Evolutionary conservation across 2,113 vertebrate species (phyloP).

Genomic region (Oceanites oceanicus): DNA sequence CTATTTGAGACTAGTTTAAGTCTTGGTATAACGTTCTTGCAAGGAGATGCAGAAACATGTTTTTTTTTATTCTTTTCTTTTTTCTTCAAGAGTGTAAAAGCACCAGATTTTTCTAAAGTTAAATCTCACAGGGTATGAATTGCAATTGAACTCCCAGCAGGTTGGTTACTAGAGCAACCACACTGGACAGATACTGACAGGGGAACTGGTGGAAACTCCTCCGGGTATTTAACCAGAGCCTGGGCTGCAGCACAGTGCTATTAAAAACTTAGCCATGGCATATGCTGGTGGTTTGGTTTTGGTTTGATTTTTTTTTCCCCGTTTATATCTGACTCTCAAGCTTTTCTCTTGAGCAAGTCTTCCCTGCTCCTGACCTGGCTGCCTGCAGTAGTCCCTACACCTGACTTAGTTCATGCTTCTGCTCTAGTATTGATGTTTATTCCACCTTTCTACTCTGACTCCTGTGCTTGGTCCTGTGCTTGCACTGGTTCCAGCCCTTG

Average conservation of each 20-base stretch:
- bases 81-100: background rate
- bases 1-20: background rate
- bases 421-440: background rate
- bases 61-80: rapidly evolving
- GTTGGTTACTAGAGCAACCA: background rate
- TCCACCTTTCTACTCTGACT: background rate
- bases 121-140: background rate
- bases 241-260: background rate
- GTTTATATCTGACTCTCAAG: background rate
- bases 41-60: background rate
- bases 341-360: background rate
- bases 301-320: background rate
- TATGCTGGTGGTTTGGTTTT: background rate
- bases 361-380: background rate
- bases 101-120: background rate
- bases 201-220: background rate
- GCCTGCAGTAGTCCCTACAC: background rate
- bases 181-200: background rate
- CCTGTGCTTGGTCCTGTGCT: background rate
- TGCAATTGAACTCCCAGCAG: background rate
- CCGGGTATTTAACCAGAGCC: background rate
- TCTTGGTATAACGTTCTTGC: background rate
- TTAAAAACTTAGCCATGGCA: background rate
- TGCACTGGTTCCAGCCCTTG: background rate
- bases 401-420: background rate